Conservation (phyloP, 2,113 vertebrate species). For the Calidris pygmaea region DNA sequence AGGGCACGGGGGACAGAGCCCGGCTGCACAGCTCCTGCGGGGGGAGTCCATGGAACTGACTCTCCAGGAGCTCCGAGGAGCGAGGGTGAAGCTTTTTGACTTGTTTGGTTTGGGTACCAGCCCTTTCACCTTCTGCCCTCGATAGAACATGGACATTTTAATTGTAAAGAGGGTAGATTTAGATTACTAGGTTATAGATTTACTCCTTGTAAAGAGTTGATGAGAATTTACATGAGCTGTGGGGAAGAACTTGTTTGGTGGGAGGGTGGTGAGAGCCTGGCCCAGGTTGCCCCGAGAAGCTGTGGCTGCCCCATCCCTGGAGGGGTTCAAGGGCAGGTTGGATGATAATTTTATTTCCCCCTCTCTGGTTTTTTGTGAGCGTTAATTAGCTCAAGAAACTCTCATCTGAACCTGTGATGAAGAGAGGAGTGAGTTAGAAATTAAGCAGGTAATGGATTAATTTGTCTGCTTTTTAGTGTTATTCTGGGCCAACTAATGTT, state of each 20-base stretch:
- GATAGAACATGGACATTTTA: neutral
- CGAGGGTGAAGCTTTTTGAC: neutral
- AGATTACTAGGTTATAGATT: neutral
- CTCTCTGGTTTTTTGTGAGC: neutral
- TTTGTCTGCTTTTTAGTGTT: neutral
- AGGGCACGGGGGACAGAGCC: neutral
- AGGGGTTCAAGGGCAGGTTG: neutral
- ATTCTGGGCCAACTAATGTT: neutral
- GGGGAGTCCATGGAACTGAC: accelerated
- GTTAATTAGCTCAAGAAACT: neutral
- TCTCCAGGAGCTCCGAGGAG: neutral
- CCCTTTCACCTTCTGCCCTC: accelerated
- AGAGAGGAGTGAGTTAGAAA: neutral
- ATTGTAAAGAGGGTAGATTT: neutral
- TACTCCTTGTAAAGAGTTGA: neutral
- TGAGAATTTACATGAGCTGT: neutral
- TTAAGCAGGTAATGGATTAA: neutral
- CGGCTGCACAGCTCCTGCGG: accelerated
- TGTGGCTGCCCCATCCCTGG: neutral
- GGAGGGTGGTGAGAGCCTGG: neutral
- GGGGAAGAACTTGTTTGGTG: no score
- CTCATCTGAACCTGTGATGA: neutral
- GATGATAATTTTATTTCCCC: neutral
- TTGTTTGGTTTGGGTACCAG: accelerated
- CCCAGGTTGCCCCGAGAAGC: neutral